These are phyloP conservation scores for Drosophila aff. DNA, from an alignment of 1,140 invertebrate species.

Conservation along the genomic window DNA sequence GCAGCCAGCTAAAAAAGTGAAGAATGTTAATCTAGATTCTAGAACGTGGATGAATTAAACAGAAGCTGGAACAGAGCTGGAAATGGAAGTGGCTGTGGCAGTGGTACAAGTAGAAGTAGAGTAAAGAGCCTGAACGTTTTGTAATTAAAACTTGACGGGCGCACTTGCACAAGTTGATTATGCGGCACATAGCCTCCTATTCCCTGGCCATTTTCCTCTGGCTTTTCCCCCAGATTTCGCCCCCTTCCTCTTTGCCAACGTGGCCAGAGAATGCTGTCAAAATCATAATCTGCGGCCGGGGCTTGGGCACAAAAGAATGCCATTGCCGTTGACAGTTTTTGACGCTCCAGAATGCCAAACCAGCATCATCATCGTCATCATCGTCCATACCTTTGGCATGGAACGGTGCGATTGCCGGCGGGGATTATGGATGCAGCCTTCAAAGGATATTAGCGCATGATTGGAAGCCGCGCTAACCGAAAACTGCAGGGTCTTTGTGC, in stretches of 20 bases:
- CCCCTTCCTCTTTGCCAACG: neutral
- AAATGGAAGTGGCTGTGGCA: constrained; percentile 9
- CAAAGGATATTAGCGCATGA: constrained; percentile 79
- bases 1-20: constrained; percentile 12
- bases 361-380: constrained; percentile 27
- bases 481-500: constrained; percentile 63
- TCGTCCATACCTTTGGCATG: constrained; percentile 13
- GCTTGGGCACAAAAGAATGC: constrained; percentile 66
- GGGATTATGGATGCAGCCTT: constrained; percentile 31
- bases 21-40: constrained; percentile 47
- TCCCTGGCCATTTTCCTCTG: constrained; percentile 13
- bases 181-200: constrained; percentile 41
- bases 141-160: constrained; percentile 75
- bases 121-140: constrained; percentile 43
- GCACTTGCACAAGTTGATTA: constrained; percentile 73
- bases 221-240: constrained; percentile 5
- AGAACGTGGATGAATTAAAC: constrained; percentile 70
- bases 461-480: constrained; percentile 61
- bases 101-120: neutral
- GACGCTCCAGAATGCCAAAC: constrained; percentile 52
- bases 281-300: constrained; percentile 75
- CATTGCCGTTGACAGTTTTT: constrained; percentile 67
- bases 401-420: constrained; percentile 27
- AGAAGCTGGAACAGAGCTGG: constrained; percentile 21
- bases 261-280: constrained; percentile 64